These are phyloP conservation scores for Gasterosteus aculeatus DNA, from an alignment of 2,113 vertebrate species.

Conservation along the genomic window DNA sequence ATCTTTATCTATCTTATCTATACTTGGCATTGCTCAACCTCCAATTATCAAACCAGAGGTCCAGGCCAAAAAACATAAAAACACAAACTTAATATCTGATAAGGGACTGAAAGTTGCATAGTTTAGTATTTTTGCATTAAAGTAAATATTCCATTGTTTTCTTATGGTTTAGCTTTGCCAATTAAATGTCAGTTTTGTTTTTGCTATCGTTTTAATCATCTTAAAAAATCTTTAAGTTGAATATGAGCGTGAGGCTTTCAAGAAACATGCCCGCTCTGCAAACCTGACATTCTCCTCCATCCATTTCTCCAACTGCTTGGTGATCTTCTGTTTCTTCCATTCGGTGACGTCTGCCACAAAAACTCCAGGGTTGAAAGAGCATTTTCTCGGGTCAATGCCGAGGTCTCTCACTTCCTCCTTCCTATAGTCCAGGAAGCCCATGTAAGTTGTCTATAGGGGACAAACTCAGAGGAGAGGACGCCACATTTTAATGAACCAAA, in stretches of 20 bases:
- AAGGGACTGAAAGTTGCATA: background rate
- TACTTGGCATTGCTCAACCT: background rate
- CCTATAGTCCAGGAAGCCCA: slow-evolving; percentile 97
- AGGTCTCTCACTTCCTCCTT: slow-evolving; percentile 89
- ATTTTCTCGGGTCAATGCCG: slow-evolving; percentile 93
- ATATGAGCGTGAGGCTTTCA: background rate
- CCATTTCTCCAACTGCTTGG: slow-evolving; percentile 94
- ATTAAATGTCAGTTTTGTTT: background rate
- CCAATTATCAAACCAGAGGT: background rate
- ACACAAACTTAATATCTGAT: no score
- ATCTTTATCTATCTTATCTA: background rate
- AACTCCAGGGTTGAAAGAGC: slow-evolving; percentile 96
- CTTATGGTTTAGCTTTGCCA: background rate
- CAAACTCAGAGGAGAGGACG: slow-evolving; percentile 18
- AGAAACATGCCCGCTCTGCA: slow-evolving; percentile 10
- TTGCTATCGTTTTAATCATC: background rate
- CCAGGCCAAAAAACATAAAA: no score
- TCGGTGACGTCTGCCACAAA: slow-evolving; percentile 92
- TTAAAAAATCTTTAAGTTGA: background rate
- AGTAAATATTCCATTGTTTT: background rate
- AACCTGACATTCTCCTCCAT: slow-evolving; percentile 93
- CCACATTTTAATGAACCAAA: slow-evolving; percentile 6
- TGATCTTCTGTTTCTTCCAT: slow-evolving; percentile 93
- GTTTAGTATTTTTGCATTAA: background rate
- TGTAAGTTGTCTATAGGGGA: slow-evolving; percentile 91